phyloP scores from a whole-genome alignment of 92 coral and sea anemone genomes.

The Micromussa lordhowensis region DNA sequence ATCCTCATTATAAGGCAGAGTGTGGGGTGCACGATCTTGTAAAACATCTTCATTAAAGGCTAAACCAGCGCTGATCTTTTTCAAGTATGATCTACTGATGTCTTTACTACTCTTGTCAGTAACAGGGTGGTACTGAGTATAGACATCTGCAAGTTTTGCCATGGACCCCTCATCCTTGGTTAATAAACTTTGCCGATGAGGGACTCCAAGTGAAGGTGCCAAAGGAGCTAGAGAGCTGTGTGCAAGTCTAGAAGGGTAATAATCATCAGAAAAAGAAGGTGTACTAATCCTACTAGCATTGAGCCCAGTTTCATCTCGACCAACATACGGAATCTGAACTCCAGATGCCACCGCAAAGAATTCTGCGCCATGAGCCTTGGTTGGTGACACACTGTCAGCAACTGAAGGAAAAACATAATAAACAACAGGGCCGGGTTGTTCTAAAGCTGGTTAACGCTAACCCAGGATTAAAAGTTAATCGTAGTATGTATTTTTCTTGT shows the following conservation, averaged over 20 bases:
- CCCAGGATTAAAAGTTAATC: too few species aligned
- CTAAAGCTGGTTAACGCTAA: too few species aligned
- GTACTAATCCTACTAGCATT: constrained; percentile 31
- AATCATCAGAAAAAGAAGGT: constrained; percentile 37
- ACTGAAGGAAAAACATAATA: constrained; percentile 38
- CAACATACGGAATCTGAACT: constrained; percentile 95
- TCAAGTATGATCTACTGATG: constrained; percentile 70
- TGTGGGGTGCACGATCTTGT: constrained; percentile 86
- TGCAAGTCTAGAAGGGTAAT: constrained; percentile 41
- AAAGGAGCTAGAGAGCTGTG: constrained; percentile 31
- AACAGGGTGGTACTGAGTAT: constrained; percentile 66
- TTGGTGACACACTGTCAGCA: constrained; percentile 74
- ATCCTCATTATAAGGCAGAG: constrained; percentile 78
- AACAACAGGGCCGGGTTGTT: too few species aligned
- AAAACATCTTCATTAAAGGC: constrained; percentile 85
- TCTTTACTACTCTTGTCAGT: constrained; percentile 69
- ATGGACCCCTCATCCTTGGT: constrained; percentile 43
- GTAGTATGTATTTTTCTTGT: too few species aligned
- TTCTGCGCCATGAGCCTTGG: constrained; percentile 89
- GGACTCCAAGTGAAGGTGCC: constrained; percentile 21
- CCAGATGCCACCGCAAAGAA: constrained; percentile 95
- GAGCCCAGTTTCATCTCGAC: constrained; percentile 74
- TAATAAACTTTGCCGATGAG: constrained; percentile 9
- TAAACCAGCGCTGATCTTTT: constrained; percentile 78
- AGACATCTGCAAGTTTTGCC: constrained; percentile 66